Conservation (phyloP, 2,888 invertebrate genomes). For the Tetragnatha montana region DNA sequence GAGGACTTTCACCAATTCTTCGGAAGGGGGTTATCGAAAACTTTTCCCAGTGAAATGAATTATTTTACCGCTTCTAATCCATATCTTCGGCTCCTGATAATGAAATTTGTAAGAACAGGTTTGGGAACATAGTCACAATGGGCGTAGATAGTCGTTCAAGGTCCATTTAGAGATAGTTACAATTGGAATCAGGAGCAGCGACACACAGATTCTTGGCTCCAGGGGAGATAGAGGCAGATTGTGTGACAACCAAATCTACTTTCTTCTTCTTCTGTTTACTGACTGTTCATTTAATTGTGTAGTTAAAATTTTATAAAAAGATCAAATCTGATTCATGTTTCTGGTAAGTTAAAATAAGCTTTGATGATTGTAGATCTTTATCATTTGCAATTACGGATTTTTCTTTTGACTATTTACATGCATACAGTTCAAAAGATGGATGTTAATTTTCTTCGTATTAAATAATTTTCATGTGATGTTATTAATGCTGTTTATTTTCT, state of each 20-base stretch:
- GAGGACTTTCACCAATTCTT: not conserved
- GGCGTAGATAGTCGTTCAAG: conserved; percentile 42
- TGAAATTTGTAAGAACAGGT: conserved; percentile 15
- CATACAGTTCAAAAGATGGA: no score
- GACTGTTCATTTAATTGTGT: not conserved
- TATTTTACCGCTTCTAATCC: not conserved
- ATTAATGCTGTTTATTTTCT: no score
- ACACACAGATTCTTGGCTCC: conserved; percentile 10
- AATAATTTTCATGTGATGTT: no score
- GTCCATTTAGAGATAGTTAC: conserved; percentile 18
- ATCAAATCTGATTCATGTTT: not conserved
- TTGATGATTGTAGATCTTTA: no score
- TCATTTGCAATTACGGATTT: no score
- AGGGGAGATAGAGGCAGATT: not conserved
- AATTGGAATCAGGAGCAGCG: conserved; percentile 1
- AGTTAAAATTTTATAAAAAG: not conserved
- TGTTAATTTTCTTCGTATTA: no score
- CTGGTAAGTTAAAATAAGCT: not conserved
- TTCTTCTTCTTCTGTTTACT: conserved; percentile 3
- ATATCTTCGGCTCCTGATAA: conserved; percentile 8
- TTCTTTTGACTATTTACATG: no score
- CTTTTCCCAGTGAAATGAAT: conserved; percentile 22
- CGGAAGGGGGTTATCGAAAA: not conserved
- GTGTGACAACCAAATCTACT: not conserved
- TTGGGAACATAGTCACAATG: conserved; percentile 28